phyloP scores from a whole-genome alignment of 1,140 invertebrate species.

The Melitaea cinxia region DNA sequence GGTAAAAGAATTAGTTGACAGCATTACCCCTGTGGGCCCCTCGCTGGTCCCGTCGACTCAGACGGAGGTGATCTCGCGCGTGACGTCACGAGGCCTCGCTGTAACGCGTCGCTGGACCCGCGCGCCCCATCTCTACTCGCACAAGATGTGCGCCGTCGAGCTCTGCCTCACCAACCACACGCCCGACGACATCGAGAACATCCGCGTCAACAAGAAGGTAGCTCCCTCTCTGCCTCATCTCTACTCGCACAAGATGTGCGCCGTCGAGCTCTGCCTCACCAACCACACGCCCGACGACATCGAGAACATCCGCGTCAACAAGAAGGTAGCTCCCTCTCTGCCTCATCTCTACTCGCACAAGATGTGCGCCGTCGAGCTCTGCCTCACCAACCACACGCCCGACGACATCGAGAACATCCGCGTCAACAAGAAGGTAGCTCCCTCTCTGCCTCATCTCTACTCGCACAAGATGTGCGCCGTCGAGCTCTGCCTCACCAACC shows the following conservation, averaged over 20 bases:
- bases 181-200: slow-evolving; percentile 86
- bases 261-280: too few relatives aligned
- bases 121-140: slow-evolving; percentile 92
- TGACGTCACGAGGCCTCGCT: slow-evolving; percentile 88
- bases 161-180: slow-evolving; percentile 90
- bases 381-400: too few relatives aligned
- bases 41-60: slow-evolving; percentile 84
- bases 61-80: slow-evolving; percentile 90
- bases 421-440: too few relatives aligned
- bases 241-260: not conserved
- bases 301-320: too few relatives aligned
- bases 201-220: slow-evolving; percentile 89
- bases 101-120: slow-evolving; percentile 90
- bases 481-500: too few relatives aligned
- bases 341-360: too few relatives aligned
- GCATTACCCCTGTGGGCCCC: slow-evolving; percentile 83
- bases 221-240: not conserved
- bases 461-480: too few relatives aligned
- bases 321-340: too few relatives aligned
- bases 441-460: too few relatives aligned
- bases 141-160: slow-evolving; percentile 92
- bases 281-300: too few relatives aligned
- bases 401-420: too few relatives aligned
- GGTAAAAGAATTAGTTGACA: slow-evolving; percentile 52
- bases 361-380: too few relatives aligned